A percentile compares a stretch with the other conserved stretches of the same genome.
Evolutionary conservation across 2,888 invertebrate genomes (phyloP).

Genomic region (Balanococcus diminutus): DNA sequence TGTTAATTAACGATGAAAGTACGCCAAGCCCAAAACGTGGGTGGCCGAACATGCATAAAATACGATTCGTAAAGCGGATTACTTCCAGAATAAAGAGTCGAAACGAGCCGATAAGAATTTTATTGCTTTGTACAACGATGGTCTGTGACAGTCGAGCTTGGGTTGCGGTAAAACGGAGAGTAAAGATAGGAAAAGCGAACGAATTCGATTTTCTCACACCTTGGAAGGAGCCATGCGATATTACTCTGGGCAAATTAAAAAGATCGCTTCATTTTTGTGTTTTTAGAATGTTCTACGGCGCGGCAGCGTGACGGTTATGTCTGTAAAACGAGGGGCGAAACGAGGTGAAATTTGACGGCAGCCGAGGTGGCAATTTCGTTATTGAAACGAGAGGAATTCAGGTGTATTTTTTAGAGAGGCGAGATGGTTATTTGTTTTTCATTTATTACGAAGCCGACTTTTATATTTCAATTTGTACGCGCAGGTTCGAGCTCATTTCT

Average conservation of each 20-base stretch:
- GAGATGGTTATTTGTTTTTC: neutral
- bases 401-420: neutral
- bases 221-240: neutral
- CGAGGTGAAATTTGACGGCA: neutral
- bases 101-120: neutral
- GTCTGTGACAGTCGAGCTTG: neutral
- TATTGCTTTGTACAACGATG: neutral
- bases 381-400: neutral
- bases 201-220: neutral
- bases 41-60: neutral
- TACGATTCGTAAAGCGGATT: neutral
- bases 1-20: too few relatives aligned
- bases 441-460: neutral
- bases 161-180: neutral
- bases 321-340: neutral
- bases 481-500: neutral
- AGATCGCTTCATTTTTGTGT: neutral
- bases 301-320: neutral
- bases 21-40: too few relatives aligned
- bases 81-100: neutral
- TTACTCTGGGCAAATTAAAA: neutral
- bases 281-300: neutral
- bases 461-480: conserved; percentile 9
- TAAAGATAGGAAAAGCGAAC: neutral
- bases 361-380: neutral